Evolutionary conservation across 2,888 invertebrate species (phyloP), one percentile per base, ranked within the genome.

Genomic region (Drosophila falleni): DNA sequence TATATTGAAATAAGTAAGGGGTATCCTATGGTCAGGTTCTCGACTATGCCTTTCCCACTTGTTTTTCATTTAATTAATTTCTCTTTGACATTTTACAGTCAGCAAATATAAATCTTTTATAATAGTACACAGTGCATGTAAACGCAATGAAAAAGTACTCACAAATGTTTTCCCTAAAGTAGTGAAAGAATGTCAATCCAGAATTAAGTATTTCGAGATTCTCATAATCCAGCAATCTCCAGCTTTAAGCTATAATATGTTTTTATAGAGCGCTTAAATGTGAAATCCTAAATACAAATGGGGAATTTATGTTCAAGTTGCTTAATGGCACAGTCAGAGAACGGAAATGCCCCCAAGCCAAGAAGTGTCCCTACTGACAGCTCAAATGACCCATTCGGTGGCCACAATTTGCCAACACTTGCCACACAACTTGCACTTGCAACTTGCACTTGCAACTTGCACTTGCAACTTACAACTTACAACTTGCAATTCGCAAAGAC

Each of bases 331-430:
- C 47, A 37, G 47, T 3, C 39, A 15, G 31, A 23, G 15, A 74
- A 31, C 74, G 74, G 74, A 75, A 75, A 60, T 75, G 75, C 42
- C 75, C 59, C 71, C 55, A 53, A 59, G 71, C 58, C 55, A 50
- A 55, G 65, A 61, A 65, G 75, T 74, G 62, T 75, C 74, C 75
- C 75, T 75, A 71, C 75, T 75, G 74, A 74, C 74, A 74, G 71
- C 75, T 74, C 62, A 74, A 74, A 74, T 74, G 74, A 74, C 71
- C 75, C 75, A 75, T 75, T 71, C 62, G 75, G 58, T 75, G 75
- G 75, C 71, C 75, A 71, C 75, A 75, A 75, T 74, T 74, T 74
- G 74, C 74, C 74, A 74, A 37, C 56, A 68, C 62, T 71, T 70
- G 74, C 60, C 58, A 37, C 60, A 53, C 46, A 60, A 29, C 47